Conservation (phyloP, 2,888 invertebrate species). For the Drosophila vallismaia region DNA sequence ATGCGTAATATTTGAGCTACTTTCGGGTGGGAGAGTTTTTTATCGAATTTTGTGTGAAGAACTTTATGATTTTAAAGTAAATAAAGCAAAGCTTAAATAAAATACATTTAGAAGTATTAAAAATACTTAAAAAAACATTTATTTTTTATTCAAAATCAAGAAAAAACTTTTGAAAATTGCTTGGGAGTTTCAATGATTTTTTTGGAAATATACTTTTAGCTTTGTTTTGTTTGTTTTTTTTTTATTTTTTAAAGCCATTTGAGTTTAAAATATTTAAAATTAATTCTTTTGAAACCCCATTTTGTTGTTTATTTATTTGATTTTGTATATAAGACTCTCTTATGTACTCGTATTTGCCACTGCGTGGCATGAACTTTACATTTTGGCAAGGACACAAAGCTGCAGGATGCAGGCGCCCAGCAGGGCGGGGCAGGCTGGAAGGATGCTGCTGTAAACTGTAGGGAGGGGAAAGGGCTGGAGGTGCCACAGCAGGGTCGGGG, state of each 20-base stretch:
- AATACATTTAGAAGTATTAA: background rate
- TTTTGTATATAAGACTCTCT: too few relatives aligned
- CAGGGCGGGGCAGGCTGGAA: background rate
- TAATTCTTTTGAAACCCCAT: too few relatives aligned
- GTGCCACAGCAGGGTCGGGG: constrained; percentile 65
- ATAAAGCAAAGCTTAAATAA: background rate
- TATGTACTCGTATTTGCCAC: background rate
- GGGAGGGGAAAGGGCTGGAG: constrained; percentile 16
- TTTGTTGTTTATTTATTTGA: too few relatives aligned
- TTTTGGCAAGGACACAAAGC: constrained; percentile 65
- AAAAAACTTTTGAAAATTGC: too few relatives aligned
- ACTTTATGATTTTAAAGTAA: background rate
- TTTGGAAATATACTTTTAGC: too few relatives aligned
- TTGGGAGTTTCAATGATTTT: too few relatives aligned
- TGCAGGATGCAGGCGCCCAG: constrained; percentile 6
- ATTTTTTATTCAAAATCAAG: too few relatives aligned
- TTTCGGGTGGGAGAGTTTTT: background rate
- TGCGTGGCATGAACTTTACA: constrained; percentile 57
- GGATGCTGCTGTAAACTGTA: background rate
- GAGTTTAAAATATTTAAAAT: too few relatives aligned
- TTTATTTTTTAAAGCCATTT: too few relatives aligned
- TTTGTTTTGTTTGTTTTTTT: too few relatives aligned
- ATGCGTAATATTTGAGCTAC: background rate
- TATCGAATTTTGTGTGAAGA: background rate
- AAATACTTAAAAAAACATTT: background rate